Evolutionary conservation across 2,888 invertebrate genomes (phyloP).

Genomic region (Gasteruption jaculator): DNA sequence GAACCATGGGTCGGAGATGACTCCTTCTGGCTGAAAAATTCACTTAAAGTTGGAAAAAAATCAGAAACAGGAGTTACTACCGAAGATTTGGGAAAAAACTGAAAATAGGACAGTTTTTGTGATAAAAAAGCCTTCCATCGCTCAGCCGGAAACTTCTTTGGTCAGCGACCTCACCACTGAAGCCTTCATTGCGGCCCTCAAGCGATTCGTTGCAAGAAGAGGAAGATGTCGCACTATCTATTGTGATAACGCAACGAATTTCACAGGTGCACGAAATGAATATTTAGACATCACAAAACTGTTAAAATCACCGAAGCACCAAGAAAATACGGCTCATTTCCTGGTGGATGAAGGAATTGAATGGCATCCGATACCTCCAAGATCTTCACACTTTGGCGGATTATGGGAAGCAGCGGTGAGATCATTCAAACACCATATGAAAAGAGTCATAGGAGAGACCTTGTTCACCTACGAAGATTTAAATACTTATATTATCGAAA

Average conservation of each 20-base stretch:
- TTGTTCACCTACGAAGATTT: slow-evolving; percentile 7
- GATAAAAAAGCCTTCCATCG: too few relatives aligned
- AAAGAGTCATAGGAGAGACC: slow-evolving; percentile 5
- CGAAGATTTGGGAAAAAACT: too few relatives aligned
- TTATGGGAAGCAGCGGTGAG: slow-evolving; percentile 17
- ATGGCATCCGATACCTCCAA: slow-evolving; percentile 12
- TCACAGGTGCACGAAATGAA: slow-evolving; percentile 22
- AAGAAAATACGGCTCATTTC: too few relatives aligned
- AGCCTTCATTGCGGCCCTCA: slow-evolving; percentile 24
- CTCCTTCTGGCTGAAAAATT: too few relatives aligned
- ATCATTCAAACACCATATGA: slow-evolving; percentile 17
- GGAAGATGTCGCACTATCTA: slow-evolving; percentile 23
- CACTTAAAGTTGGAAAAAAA: too few relatives aligned
- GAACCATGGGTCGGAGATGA: too few relatives aligned
- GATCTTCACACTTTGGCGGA: slow-evolving; percentile 11
- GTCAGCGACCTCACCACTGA: slow-evolving; percentile 24
- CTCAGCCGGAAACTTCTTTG: too few relatives aligned
- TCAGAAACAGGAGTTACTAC: too few relatives aligned
- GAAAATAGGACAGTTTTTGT: too few relatives aligned
- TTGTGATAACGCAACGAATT: slow-evolving; percentile 31
- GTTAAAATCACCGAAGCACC: too few relatives aligned
- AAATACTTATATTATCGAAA: slow-evolving; percentile 6
- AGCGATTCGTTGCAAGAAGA: slow-evolving; percentile 26
- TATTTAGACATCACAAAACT: too few relatives aligned
- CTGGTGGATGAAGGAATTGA: slow-evolving; percentile 9